Conservation (phyloP, 2,797 vertebrate genomes). For the Melanotaenia boesemani region DNA sequence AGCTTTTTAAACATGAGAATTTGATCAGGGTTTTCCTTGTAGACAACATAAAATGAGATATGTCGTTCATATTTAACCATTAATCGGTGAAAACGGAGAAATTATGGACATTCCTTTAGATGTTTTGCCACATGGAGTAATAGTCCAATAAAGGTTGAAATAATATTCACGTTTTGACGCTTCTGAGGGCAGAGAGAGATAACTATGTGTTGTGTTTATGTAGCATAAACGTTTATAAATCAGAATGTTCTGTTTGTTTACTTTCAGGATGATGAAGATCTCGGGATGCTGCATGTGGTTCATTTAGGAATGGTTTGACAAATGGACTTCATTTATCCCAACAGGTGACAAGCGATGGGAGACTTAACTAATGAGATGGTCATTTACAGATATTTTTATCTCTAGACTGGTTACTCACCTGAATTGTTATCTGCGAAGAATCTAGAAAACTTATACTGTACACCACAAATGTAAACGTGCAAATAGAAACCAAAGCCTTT, state of each 20-base stretch:
- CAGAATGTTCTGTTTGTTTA: conserved; percentile 29
- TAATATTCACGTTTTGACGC: neutral
- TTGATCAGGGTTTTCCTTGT: neutral
- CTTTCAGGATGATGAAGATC: conserved; percentile 77
- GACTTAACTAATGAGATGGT: conserved; percentile 5
- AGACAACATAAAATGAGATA: neutral
- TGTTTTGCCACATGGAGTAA: too few relatives aligned
- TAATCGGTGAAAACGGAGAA: neutral
- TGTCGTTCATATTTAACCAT: neutral
- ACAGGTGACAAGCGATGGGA: neutral
- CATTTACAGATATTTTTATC: conserved; percentile 1
- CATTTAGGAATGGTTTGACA: conserved; percentile 90
- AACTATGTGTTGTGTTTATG: too few relatives aligned
- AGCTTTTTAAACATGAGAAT: neutral
- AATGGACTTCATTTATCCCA: conserved; percentile 27
- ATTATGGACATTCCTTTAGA: neutral
- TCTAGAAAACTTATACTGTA: conserved; percentile 2
- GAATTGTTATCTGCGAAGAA: neutral
- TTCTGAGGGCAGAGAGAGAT: neutral
- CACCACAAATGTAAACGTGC: neutral
- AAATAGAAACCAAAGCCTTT: neutral
- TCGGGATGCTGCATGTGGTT: conserved; percentile 83
- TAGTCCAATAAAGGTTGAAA: neutral
- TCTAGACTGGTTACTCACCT: neutral
- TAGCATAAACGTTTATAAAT: neutral